phyloP scores from a whole-genome alignment of 1,140 invertebrate genomes.

The Caenorhabditis briggsae region DNA sequence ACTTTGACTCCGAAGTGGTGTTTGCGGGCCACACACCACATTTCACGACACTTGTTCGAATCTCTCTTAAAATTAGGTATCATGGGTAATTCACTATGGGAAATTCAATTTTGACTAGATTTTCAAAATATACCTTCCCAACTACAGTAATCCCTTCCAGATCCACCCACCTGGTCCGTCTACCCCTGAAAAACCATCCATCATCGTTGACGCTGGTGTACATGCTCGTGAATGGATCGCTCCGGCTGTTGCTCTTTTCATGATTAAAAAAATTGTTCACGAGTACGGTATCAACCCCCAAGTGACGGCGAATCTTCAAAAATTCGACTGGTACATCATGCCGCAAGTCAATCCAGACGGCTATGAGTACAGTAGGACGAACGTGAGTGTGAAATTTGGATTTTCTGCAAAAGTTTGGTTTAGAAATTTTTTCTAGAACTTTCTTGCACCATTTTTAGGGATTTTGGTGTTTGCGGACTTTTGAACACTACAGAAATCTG shows the following conservation, averaged over 20 bases:
- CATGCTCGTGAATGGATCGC: slow-evolving; percentile 79
- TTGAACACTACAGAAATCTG: too few species aligned
- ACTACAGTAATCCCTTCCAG: slow-evolving; percentile 38
- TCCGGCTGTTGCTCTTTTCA: slow-evolving; percentile 77
- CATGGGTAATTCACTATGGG: slow-evolving; percentile 17
- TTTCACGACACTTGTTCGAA: too few species aligned
- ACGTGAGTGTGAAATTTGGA: slow-evolving; percentile 56
- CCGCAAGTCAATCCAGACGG: slow-evolving; percentile 79
- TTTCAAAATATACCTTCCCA: neutral
- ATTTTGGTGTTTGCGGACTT: too few species aligned
- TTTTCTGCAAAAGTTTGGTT: too few species aligned
- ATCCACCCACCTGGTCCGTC: slow-evolving; percentile 35
- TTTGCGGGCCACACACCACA: too few species aligned
- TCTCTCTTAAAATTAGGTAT: too few species aligned
- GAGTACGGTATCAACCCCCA: slow-evolving; percentile 65
- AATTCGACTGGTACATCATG: slow-evolving; percentile 86
- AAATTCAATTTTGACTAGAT: neutral
- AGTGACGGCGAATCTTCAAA: slow-evolving; percentile 82
- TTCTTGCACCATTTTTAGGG: too few species aligned
- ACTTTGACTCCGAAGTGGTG: too few species aligned
- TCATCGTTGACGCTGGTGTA: slow-evolving; percentile 79
- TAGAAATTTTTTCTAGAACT: too few species aligned
- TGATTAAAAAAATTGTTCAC: slow-evolving; percentile 74
- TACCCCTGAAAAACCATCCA: slow-evolving; percentile 67
- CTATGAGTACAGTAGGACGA: slow-evolving; percentile 77